A percentile compares a stretch with the other conserved stretches of the same genome.
These are phyloP conservation scores for Crotalus tigris DNA, from an alignment of 2,113 vertebrate species.

Conservation along the genomic window DNA sequence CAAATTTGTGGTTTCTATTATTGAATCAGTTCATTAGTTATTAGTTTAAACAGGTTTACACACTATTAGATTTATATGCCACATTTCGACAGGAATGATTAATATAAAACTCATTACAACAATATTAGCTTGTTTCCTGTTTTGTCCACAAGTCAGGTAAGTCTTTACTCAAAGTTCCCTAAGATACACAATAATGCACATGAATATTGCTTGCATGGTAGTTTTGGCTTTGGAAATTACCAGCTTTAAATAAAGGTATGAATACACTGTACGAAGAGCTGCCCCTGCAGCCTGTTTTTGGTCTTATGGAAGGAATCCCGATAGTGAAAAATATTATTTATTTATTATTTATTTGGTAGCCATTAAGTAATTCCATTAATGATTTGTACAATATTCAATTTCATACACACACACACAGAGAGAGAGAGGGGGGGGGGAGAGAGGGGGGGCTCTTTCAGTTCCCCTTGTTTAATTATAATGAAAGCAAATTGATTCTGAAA, in stretches of 20 bases:
- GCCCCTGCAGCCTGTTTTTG: background rate
- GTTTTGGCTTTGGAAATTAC: background rate
- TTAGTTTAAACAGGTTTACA: background rate
- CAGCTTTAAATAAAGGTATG: background rate
- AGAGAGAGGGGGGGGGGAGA: no score
- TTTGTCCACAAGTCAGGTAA: background rate
- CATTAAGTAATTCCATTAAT: background rate
- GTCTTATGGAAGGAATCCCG: background rate
- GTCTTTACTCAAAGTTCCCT: background rate
- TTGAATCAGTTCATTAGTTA: background rate
- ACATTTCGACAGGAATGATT: background rate
- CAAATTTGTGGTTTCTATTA: background rate
- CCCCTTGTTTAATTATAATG: background rate
- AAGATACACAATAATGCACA: constrained; percentile 1
- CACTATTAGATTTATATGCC: background rate
- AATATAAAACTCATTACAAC: background rate
- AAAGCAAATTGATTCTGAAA: constrained; percentile 36
- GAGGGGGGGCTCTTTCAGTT: background rate
- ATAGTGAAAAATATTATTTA: background rate
- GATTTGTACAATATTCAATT: background rate
- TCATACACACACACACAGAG: no score
- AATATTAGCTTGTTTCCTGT: background rate
- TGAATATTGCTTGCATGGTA: background rate
- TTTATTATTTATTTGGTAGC: background rate
- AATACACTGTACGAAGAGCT: background rate